phyloP scores from a whole-genome alignment of 2,797 vertebrate genomes.

The Apodemus agrarius region DNA sequence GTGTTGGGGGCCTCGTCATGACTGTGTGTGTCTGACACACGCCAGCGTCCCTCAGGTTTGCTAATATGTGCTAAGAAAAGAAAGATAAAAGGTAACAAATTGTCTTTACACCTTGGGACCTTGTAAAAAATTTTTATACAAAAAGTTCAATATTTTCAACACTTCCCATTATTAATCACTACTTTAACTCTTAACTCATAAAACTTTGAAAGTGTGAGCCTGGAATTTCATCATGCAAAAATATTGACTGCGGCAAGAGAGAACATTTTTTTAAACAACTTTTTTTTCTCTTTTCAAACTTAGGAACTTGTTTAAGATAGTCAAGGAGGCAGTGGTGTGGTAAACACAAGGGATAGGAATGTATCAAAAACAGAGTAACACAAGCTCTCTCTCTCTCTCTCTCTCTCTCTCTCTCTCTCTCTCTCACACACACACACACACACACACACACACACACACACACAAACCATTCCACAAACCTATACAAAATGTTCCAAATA shows the following conservation, averaged over 20 bases:
- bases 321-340: slow-evolving; percentile 93
- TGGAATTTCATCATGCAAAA: slow-evolving; percentile 95
- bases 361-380: slow-evolving; percentile 92
- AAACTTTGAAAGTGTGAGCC: slow-evolving; percentile 92
- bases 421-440: neutral
- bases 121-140: slow-evolving; percentile 94
- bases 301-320: slow-evolving; percentile 89
- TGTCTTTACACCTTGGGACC: slow-evolving; percentile 98
- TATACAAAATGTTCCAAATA: slow-evolving; percentile 96
- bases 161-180: slow-evolving; percentile 94
- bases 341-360: slow-evolving; percentile 90
- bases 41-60: slow-evolving; percentile 87
- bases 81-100: slow-evolving; percentile 91
- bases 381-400: no score
- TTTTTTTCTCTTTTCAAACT: slow-evolving; percentile 88
- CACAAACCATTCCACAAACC: slow-evolving; percentile 86
- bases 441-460: neutral
- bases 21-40: slow-evolving; percentile 88
- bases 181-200: slow-evolving; percentile 93
- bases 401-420: no score
- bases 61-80: slow-evolving; percentile 88
- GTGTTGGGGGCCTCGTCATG: slow-evolving; percentile 86
- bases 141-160: slow-evolving; percentile 94
- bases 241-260: slow-evolving; percentile 92
- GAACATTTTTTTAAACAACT: slow-evolving; percentile 87